Base-by-base conservation (phyloP, 2,888 invertebrate species). In the Drosophila stalkeri region DNA sequence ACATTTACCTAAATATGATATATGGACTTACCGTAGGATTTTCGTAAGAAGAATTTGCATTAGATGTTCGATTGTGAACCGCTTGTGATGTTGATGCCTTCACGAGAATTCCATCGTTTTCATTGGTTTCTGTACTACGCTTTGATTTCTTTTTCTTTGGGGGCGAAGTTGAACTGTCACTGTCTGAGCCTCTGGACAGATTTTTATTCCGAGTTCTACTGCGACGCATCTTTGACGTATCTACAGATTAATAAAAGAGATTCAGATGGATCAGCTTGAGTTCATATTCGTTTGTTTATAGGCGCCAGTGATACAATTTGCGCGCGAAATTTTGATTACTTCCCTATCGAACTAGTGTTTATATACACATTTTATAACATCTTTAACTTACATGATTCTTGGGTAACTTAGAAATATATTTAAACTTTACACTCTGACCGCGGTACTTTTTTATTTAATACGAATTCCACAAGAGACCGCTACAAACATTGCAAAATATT, bases 211-310 rank as follows among this genome's bases (percentile, higher is more conserved):
- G 60, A n/a, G 11, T 18, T 27, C 61, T 59, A 41, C 31, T 49
- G 12, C 69, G 80, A 33, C 3, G 44, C 75, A 77, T 80, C 18
- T 46, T 72, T 77, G 37, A 7, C 41, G 54, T n/a, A 2, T 7
- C 43, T 44, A 46, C 8, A 12, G 12, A 6, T 8, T 1, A 3
- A 11, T 43, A 35, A 6, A 20, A 37, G 14, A 33, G 0, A 12
- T 49, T 27, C 27, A n/a, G 2, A 9, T 39, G 9, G 1, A n/a
- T 39, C 6, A n/a, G 16, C 39, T 51, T 14, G 18, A 35, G 18
- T 18, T 20, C 7, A 35, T 14, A n/a, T 31, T n/a, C 31, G n/a
- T n/a, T 49, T 49, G 11, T 12, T 18, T 12, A 33, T 18, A 33
- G 18, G 18, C 49, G 31, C 7, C 31, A 51, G 14, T 7, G 4